Evolutionary conservation across 1,140 invertebrate genomes (phyloP).

Genomic region (Drosophila watanabei): DNA sequence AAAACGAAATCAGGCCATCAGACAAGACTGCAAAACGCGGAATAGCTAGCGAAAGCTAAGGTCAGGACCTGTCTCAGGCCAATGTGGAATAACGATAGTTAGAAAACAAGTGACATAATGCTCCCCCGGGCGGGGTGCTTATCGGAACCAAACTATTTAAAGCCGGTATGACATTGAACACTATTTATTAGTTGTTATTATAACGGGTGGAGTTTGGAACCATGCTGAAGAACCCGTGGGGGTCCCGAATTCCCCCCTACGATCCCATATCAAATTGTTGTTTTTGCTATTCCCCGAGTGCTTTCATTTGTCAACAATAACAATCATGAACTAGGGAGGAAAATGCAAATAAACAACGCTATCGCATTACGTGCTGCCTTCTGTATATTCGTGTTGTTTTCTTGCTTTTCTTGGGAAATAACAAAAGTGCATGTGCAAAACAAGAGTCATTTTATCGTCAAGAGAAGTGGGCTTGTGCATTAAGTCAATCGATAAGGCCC

Average conservation of each 20-base stretch:
- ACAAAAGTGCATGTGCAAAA: conserved; percentile 12
- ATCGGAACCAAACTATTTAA: conserved; percentile 39
- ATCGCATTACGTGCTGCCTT: conserved; percentile 47
- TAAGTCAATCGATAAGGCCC: not conserved
- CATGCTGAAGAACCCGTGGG: conserved; percentile 21
- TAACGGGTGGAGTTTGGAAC: conserved; percentile 30
- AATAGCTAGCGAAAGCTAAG: conserved; percentile 27
- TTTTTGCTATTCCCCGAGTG: conserved; percentile 25
- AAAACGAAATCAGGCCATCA: conserved; percentile 47
- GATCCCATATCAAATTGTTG: conserved; percentile 37
- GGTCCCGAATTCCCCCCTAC: conserved; percentile 3
- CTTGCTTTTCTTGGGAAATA: conserved; percentile 20
- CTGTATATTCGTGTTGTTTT: conserved; percentile 18
- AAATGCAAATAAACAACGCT: conserved; percentile 58
- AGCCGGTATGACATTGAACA: conserved; percentile 35
- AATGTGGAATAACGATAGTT: conserved; percentile 8
- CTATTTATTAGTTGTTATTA: not conserved
- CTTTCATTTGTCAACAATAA: conserved; percentile 44
- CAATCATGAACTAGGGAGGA: conserved; percentile 25
- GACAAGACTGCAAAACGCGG: conserved; percentile 19
- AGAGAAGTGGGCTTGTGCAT: conserved; percentile 8
- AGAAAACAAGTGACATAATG: conserved; percentile 25
- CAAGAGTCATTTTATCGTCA: conserved; percentile 2
- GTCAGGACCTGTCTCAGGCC: conserved; percentile 2
- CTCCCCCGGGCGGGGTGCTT: conserved; percentile 11